phyloP scores from a whole-genome alignment of 1,140 invertebrate species.

The Cephus cinctus region DNA sequence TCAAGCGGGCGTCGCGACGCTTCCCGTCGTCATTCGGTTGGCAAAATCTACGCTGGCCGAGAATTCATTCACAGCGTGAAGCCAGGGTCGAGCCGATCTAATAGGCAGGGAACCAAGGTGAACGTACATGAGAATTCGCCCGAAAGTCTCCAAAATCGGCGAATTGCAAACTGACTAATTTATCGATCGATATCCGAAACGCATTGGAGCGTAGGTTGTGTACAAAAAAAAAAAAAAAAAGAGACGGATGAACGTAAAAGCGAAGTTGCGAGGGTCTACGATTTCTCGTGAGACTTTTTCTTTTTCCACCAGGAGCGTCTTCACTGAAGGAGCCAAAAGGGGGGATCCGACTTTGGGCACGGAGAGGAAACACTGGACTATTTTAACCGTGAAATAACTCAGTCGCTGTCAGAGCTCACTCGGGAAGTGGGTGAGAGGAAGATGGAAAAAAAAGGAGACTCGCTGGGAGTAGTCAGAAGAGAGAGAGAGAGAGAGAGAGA shows the following conservation, averaged over 20 bases:
- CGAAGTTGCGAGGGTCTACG: background rate
- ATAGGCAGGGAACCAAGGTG: too few relatives aligned
- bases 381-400: slow-evolving; percentile 52
- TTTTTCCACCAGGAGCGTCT: background rate
- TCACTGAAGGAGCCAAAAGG: background rate
- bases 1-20: too few relatives aligned
- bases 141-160: too few relatives aligned
- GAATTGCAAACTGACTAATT: too few relatives aligned
- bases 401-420: slow-evolving; percentile 24
- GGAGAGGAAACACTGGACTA: slow-evolving; percentile 39
- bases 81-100: too few relatives aligned
- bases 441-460: background rate
- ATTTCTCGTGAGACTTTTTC: too few relatives aligned
- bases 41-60: too few relatives aligned
- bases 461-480: slow-evolving; percentile 24
- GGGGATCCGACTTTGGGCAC: slow-evolving; percentile 22
- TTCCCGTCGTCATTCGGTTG: too few relatives aligned
- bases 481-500: slow-evolving; percentile 5
- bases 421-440: background rate
- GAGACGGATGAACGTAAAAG: background rate
- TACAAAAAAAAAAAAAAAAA: background rate
- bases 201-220: too few relatives aligned
- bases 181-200: too few relatives aligned
- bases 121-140: too few relatives aligned
- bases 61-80: too few relatives aligned